Evolutionary conservation across 1,140 invertebrate species (phyloP), one percentile per base, ranked within the genome.

Genomic region (Hyposmocoma kahamanoa): DNA sequence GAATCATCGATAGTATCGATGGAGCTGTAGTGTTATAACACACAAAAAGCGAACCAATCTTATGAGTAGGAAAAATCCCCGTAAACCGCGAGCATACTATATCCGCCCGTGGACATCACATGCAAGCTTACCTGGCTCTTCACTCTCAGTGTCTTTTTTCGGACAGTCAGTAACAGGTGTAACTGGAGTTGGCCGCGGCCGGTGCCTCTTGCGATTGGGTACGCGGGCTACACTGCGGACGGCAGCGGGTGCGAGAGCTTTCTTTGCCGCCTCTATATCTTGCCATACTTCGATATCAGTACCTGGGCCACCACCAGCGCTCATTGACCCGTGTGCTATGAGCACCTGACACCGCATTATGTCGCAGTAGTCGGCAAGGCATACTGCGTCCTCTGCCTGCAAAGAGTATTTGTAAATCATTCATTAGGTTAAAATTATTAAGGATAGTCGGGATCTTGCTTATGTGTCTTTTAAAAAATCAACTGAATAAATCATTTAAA

Each of bases 261-360:
- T 92, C 48, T 90, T 89, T 57, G 92, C 90, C 9, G 88, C 86
- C 15, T 90, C 90, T 50, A 87, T 89, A 67, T 93, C 92, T 53
- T 91, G 88, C 92, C 92, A 94, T 17, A 68, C 66, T 73, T 94
- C 92, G 42, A 93, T 90, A 65, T 94, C 93, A 1, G 93, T 94
- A 64, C 90, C 91, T 9, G 92, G 87, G 11, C 89, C 87, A 41
- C 78, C 86, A 47, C 89, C 89, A 42, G 88, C 84, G 59, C 86
- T 84, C 41, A 89, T 86, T 22, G 88, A 87, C 59, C 94, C 92
- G 65, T 93, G 91, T 42, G 91, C 91, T 47, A 91, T 88, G 47
- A 96, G 86, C 11, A 98, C 94, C 71, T 97, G 94, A 84, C 96
- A 98, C 52, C 97, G 90, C 92, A 97, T 96, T 56, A 98, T 95